phyloP scores from a whole-genome alignment of 2,888 invertebrate species.

The Phyllotreta striolata region DNA sequence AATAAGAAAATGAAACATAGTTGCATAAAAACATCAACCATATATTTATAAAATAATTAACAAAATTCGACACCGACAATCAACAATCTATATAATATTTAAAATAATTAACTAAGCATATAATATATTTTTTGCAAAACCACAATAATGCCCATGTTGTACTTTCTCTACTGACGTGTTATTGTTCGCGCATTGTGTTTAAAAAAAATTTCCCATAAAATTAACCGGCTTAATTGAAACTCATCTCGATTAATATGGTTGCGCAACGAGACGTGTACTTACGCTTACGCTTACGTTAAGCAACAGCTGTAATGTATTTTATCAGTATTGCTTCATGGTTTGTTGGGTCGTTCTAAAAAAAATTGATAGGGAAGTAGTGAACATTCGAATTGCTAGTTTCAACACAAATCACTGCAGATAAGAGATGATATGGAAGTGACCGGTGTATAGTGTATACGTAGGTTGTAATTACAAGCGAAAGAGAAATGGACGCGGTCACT shows the following conservation, averaged over 20 bases:
- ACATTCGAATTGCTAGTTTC: slow-evolving; percentile 1
- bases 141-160: slow-evolving; percentile 2
- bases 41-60: too few relatives aligned
- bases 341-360: neutral
- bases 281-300: neutral
- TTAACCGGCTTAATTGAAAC: slow-evolving; percentile 4
- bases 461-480: too few relatives aligned
- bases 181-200: slow-evolving; percentile 13
- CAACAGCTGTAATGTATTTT: slow-evolving; percentile 4
- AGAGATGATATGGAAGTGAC: neutral
- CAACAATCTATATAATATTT: neutral
- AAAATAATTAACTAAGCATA: neutral
- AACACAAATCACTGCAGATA: neutral
- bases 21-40: too few relatives aligned
- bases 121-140: neutral
- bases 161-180: slow-evolving; percentile 6
- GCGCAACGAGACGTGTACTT: neutral
- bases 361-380: slow-evolving; percentile 4
- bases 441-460: too few relatives aligned
- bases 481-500: too few relatives aligned
- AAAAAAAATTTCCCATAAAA: slow-evolving; percentile 12
- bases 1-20: too few relatives aligned
- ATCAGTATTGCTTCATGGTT: slow-evolving; percentile 11
- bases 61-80: neutral
- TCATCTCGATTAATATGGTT: neutral